Evolutionary conservation across 2,113 vertebrate species (phyloP), one percentile per base, ranked within the genome.

Genomic region (Regulus satrapa): DNA sequence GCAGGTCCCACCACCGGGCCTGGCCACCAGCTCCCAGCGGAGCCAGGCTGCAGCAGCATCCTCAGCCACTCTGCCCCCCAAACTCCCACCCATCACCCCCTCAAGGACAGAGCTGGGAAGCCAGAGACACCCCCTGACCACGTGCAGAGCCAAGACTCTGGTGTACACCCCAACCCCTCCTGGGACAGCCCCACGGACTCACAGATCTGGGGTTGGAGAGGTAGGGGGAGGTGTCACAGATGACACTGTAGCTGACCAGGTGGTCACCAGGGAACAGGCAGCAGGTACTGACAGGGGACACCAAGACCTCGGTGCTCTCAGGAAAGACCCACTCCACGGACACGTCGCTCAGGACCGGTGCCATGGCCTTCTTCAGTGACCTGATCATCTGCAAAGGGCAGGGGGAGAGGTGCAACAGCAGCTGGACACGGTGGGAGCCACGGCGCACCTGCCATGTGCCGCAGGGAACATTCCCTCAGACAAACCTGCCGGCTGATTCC

Each of bases 271-370:
- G 99, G 86, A 99, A 99, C 56, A 99, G 98, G 92, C 98, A 99
- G 46, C 98, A 98, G 96, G 97, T 97, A 59, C 98, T 98, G 89
- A 98, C 86, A 0, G 99, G 99, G 15, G 99, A 99, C 64, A 99
- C 98, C 75, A 99, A 94, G 86, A 98, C 99, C 80, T 99, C 99
- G 0, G 98, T 98, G 69, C 98, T 99, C 94, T 99, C 99, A 0
- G 99, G 99, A 75, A 99, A 99, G 63, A 99, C 92, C 99, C 99
- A 99, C 58, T 99, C 99, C 58, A 99, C 98, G 0, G 98, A 98
- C 89, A 99, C 98, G 2, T 99, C 99, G 2, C 98, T 99, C 85
- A 99, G 98, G 14, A 98, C 98, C 0, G 99, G 99, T 0, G 98
- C 98, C 99, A 99, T 99, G 5, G 98, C 99, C 94, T 98, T 99